Conservation (phyloP, 2,888 invertebrate genomes). For the Siphlonurus alternatus region DNA sequence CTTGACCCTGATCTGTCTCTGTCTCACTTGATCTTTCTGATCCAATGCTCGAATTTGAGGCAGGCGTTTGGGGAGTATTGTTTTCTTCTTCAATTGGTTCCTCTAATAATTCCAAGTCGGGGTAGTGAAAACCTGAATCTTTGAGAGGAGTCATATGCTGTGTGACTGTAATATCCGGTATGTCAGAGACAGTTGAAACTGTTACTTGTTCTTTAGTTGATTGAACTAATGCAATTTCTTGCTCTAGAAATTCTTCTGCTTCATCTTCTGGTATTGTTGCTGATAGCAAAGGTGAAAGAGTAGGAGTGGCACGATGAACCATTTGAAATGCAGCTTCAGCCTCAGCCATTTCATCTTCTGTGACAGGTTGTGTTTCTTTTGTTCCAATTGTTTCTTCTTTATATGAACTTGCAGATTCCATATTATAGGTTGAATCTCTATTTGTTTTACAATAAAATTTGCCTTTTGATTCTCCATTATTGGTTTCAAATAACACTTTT, state of each 20-base stretch:
- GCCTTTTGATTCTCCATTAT: too few species aligned
- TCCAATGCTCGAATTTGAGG: slow-evolving; percentile 44
- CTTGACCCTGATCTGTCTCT: slow-evolving; percentile 39
- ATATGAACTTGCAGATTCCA: too few species aligned
- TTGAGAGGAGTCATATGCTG: slow-evolving; percentile 37
- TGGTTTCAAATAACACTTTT: too few species aligned
- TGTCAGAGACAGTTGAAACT: slow-evolving; percentile 17
- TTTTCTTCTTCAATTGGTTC: slow-evolving; percentile 4
- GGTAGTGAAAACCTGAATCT: slow-evolving; percentile 29
- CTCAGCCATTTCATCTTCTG: slow-evolving; percentile 28
- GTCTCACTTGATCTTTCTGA: slow-evolving; percentile 33
- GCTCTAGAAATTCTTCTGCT: slow-evolving; percentile 33
- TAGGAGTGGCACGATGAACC: slow-evolving; percentile 30
- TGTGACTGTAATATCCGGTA: slow-evolving; percentile 44
- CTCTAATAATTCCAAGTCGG: not conserved
- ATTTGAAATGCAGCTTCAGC: slow-evolving; percentile 32
- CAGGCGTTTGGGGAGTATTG: slow-evolving; percentile 30
- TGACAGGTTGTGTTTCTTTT: slow-evolving; percentile 18
- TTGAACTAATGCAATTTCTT: too few species aligned
- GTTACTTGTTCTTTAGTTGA: slow-evolving; percentile 25
- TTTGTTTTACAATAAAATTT: slow-evolving; percentile 24
- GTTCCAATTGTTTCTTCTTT: slow-evolving; percentile 25
- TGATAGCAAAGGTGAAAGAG: slow-evolving; percentile 29
- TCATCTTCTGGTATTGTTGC: slow-evolving; percentile 31
- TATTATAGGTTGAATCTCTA: slow-evolving; percentile 24